Percentiles rank a stretch among this genome's conserved stretches.
phyloP scores from a whole-genome alignment of 2,113 vertebrate species.

The Bothrops jararaca region DNA sequence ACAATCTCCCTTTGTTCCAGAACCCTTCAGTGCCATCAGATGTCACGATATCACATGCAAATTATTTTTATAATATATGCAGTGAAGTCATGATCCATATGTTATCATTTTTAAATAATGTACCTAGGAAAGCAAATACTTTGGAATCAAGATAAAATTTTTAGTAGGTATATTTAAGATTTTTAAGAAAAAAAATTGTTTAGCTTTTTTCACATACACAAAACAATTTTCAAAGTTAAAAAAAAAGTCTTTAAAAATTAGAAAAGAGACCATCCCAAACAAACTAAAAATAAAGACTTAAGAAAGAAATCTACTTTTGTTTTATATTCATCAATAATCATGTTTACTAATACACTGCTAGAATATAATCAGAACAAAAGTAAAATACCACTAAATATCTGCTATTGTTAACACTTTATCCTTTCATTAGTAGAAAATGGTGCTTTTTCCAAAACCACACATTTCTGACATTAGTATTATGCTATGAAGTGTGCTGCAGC shows the following conservation, averaged over 20 bases:
- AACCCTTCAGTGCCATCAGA: neutral
- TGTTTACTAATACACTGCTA: neutral
- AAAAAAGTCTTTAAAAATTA: neutral
- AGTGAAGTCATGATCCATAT: neutral
- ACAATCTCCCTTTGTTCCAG: too few species aligned
- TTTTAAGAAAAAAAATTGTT: neutral
- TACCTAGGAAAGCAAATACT: neutral
- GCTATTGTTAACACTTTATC: neutral
- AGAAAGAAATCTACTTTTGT: neutral
- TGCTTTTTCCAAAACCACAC: neutral
- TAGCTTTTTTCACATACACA: neutral
- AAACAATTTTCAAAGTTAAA: neutral
- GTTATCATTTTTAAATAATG: neutral
- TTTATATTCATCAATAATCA: neutral
- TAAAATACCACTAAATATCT: neutral
- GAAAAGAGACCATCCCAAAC: neutral
- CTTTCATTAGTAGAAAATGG: neutral
- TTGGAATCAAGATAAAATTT: neutral
- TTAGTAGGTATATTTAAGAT: neutral
- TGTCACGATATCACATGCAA: neutral
- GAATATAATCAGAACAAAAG: neutral
- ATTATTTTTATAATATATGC: neutral
- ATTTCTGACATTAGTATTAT: neutral
- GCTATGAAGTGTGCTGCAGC: neutral
- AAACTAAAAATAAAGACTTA: neutral